A percentile compares a stretch with the other conserved stretches of the same genome.
Conservation (phyloP, 2,797 vertebrate species). For the Anguilla megastoma region DNA sequence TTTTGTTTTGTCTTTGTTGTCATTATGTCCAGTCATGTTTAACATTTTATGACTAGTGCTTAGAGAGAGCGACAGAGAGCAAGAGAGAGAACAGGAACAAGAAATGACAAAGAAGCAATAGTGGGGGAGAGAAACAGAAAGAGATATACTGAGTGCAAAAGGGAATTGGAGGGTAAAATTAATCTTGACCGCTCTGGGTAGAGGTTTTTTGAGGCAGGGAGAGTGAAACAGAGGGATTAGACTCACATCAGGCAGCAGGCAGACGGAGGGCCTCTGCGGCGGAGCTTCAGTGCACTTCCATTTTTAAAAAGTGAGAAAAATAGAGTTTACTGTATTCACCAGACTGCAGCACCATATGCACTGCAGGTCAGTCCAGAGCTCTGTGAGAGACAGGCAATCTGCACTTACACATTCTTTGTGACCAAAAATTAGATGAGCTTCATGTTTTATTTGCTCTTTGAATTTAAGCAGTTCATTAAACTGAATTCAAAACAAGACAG, state of each 20-base stretch:
- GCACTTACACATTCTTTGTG: background rate
- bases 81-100: background rate
- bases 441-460: background rate
- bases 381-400: background rate
- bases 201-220: background rate
- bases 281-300: constrained; percentile 20
- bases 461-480: no score
- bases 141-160: background rate
- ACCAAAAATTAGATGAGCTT: background rate
- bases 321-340: background rate
- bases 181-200: constrained; percentile 34
- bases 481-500: background rate
- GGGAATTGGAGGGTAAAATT: constrained; percentile 37
- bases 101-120: background rate
- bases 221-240: constrained; percentile 17
- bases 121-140: constrained; percentile 20
- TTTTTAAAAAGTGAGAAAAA: background rate
- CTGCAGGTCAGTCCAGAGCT: background rate
- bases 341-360: background rate
- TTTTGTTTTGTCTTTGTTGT: no score
- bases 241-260: background rate
- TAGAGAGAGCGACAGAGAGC: constrained; percentile 37
- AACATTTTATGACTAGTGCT: no score
- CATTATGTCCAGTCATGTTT: no score
- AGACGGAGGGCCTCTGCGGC: background rate